Percentiles rank a stretch among this genome's conserved stretches.
phyloP scores from a whole-genome alignment of 2,797 vertebrate genomes.

The Morelia viridis region DNA sequence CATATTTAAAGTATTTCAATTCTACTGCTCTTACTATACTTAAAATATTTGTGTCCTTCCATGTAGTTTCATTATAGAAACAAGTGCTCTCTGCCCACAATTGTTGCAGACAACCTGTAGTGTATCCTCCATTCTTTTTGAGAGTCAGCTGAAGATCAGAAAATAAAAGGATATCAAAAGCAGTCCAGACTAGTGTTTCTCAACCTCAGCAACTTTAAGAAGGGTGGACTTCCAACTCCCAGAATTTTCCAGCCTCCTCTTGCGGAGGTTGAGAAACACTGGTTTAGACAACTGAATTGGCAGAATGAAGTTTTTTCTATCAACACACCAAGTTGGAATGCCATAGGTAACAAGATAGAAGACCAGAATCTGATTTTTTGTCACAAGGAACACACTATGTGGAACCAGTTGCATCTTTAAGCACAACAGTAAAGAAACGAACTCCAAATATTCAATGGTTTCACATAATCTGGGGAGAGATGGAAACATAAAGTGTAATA shows the following conservation, averaged over 20 bases:
- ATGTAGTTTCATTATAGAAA: neutral
- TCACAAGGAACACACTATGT: neutral
- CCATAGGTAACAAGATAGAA: neutral
- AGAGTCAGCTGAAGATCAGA: neutral
- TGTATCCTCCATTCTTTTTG: neutral
- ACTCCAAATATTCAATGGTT: neutral
- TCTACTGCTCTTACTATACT: neutral
- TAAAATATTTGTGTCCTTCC: neutral
- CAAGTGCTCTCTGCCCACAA: neutral
- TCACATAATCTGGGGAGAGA: neutral
- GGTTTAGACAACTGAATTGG: neutral
- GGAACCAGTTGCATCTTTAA: neutral
- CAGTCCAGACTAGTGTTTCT: neutral
- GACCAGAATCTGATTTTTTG: neutral
- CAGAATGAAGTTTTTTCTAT: neutral
- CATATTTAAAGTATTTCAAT: constrained; percentile 1
- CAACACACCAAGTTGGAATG: neutral
- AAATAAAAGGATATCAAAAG: neutral
- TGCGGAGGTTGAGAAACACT: neutral
- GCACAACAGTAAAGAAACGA: neutral
- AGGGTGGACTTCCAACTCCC: neutral
- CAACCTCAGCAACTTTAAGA: neutral
- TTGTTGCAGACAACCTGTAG: neutral
- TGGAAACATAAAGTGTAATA: neutral
- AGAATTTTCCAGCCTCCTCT: neutral